Percentiles rank a stretch among this genome's conserved stretches.
These are phyloP conservation scores for Notodonta dromedarius DNA, from an alignment of 2,888 invertebrate genomes.

Conservation along the genomic window DNA sequence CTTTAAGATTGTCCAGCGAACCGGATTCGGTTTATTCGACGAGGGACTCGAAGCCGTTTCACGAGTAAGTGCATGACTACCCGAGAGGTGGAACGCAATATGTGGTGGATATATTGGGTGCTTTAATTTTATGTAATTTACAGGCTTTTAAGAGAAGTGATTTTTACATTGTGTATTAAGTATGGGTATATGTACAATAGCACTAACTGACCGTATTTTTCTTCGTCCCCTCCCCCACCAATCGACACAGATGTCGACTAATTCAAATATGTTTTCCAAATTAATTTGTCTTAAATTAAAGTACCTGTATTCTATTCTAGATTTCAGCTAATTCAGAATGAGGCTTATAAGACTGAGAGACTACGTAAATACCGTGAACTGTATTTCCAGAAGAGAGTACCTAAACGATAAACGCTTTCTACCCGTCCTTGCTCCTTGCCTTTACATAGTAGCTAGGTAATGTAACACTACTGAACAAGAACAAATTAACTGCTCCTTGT, in stretches of 20 bases:
- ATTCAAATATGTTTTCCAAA: slow-evolving; percentile 31
- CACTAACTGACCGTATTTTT: slow-evolving; percentile 60
- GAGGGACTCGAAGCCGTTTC: slow-evolving; percentile 48
- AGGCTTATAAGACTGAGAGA: slow-evolving; percentile 81
- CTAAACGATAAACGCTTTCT: slow-evolving; percentile 78
- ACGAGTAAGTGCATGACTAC: slow-evolving; percentile 47
- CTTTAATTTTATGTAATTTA: slow-evolving; percentile 75
- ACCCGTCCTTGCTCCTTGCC: slow-evolving; percentile 84
- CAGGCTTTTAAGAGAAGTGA: slow-evolving; percentile 60
- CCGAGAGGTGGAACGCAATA: slow-evolving; percentile 62
- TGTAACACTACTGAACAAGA: slow-evolving; percentile 63
- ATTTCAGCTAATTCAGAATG: slow-evolving; percentile 67
- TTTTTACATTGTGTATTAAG: slow-evolving; percentile 56
- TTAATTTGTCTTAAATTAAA: slow-evolving; percentile 36
- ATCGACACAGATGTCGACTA: slow-evolving; percentile 31
- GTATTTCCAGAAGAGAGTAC: slow-evolving; percentile 75
- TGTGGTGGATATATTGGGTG: slow-evolving; percentile 75
- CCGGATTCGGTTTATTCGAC: slow-evolving; percentile 49
- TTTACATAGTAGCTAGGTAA: slow-evolving; percentile 80
- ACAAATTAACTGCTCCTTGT: slow-evolving; percentile 60
- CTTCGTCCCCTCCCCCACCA: slow-evolving; percentile 27
- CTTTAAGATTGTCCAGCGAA: slow-evolving; percentile 54
- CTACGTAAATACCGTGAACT: slow-evolving; percentile 78
- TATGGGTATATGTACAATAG: slow-evolving; percentile 58
- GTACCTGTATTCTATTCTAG: slow-evolving; percentile 46